A percentile compares a stretch with the other conserved stretches of the same genome.
phyloP scores from a whole-genome alignment of 2,797 vertebrate genomes.

The Orientallactaga sibirica region DNA sequence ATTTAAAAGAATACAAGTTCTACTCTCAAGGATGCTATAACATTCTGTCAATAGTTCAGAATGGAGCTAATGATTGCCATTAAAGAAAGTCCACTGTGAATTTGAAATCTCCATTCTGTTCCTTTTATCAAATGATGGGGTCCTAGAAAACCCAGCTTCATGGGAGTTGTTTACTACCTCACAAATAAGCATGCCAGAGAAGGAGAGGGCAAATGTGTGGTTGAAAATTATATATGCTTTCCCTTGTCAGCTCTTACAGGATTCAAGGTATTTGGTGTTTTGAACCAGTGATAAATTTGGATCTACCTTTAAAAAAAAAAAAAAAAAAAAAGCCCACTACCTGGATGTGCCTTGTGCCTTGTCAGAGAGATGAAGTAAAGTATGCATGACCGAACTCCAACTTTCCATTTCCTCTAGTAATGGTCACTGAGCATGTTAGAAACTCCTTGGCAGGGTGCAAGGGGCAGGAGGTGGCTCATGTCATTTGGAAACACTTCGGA shows the following conservation, averaged over 20 bases:
- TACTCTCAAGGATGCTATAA: slow-evolving; percentile 84
- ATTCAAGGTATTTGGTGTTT: slow-evolving; percentile 42
- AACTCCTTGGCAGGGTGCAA: neutral
- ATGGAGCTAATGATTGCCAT: slow-evolving; percentile 86
- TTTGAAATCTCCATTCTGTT: slow-evolving; percentile 84
- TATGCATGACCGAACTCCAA: neutral
- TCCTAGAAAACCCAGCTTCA: slow-evolving; percentile 79
- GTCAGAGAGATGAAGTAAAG: neutral
- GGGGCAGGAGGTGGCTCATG: neutral
- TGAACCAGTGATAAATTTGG: slow-evolving; percentile 69
- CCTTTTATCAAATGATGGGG: slow-evolving; percentile 84
- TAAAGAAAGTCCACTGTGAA: slow-evolving; percentile 85
- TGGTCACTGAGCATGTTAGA: neutral
- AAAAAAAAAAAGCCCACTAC: neutral
- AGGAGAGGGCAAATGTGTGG: slow-evolving; percentile 41
- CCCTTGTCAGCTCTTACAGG: slow-evolving; percentile 39
- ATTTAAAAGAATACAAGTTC: slow-evolving; percentile 85
- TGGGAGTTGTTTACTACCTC: slow-evolving; percentile 73
- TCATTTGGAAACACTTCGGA: neutral
- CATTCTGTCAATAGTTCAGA: slow-evolving; percentile 89
- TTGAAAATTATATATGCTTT: slow-evolving; percentile 44
- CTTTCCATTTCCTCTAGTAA: neutral
- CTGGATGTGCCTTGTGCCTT: neutral
- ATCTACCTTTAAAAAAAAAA: neutral
- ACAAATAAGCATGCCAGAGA: slow-evolving; percentile 51